Evolutionary conservation across 2,888 invertebrate genomes (phyloP), one percentile per base, ranked within the genome.

Genomic region (Dysmachus trigonus): DNA sequence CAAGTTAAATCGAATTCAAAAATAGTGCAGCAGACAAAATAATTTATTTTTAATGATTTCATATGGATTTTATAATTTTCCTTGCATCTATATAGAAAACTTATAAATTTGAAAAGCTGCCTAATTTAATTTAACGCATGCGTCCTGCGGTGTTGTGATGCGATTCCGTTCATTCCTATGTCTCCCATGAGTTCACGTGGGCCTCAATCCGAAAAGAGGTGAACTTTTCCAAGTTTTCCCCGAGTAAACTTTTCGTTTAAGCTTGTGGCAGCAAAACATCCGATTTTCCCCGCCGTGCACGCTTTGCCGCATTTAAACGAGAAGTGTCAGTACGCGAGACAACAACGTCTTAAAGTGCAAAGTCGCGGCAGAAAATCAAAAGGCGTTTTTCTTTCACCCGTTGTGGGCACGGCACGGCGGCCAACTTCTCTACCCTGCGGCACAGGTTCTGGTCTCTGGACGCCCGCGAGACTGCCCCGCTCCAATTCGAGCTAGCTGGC

Each of bases 261-360:
- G 81, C 81, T 81, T 81, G 51, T 33, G 33, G 1, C n/a, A 53
- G 81, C 22, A 81, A 81, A 81, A 81, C 81, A 81, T 81, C 30
- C 1, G 53, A 51, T 81, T 77, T 47, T 81, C 81, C 81, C 81
- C 81, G 18, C 81, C 33, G 22, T 51, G 30, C 81, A 81, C 62
- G 81, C 72, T 83, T 72, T 83, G 71, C 83, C 83, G 83, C 83
- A 83, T 83, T 83, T 83, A 83, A 83, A 83, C 38, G 83, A 72
- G 72, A 83, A 72, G 83, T 83, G 83, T 72, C 83, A 72, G 83
- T 83, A 31, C 72, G 41, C 31, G 72, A 30, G 83, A n/a, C n/a
- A 41, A 62, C 83, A 72, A 38, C 83, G 83, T 72, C 38, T 33
- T 72, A 27, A 22, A 83, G 81, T 51, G 83, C 41, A n/a, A 72